These are phyloP conservation scores for Puntigrus tetrazona DNA, from an alignment of 2,113 vertebrate species.

Conservation along the genomic window DNA sequence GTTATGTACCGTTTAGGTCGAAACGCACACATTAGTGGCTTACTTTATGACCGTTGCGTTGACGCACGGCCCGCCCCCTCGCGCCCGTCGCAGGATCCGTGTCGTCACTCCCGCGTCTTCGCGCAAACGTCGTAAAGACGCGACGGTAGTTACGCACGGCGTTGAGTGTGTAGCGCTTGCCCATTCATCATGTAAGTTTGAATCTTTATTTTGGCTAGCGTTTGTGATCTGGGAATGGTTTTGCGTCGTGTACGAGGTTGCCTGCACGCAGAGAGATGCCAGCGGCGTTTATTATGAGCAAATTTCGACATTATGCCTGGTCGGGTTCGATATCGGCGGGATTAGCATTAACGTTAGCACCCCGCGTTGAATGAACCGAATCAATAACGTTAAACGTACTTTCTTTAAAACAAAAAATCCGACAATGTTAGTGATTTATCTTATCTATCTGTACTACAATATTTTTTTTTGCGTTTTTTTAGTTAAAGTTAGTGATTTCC, in stretches of 20 bases:
- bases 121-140: not conserved
- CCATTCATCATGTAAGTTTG: conserved; percentile 34
- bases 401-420: not conserved
- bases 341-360: conserved; percentile 42
- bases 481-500: not conserved
- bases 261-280: not conserved
- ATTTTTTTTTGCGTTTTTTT: too few species aligned
- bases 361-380: not conserved
- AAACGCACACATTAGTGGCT: not conserved
- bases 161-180: conserved; percentile 9
- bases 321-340: not conserved
- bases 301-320: not conserved
- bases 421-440: not conserved
- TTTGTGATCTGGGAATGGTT: accelerated
- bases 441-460: not conserved
- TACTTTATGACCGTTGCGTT: not conserved
- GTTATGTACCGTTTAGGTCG: too few species aligned
- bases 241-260: not conserved
- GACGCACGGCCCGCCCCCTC: not conserved
- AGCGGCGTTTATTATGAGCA: not conserved
- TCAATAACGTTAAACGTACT: not conserved
- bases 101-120: not conserved
- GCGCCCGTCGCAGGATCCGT: not conserved
- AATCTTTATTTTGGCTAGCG: not conserved
- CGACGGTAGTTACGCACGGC: not conserved